Evolutionary conservation across 2,888 invertebrate species (phyloP), one percentile per base, ranked within the genome.

Genomic region (Petrophora chlorosata): DNA sequence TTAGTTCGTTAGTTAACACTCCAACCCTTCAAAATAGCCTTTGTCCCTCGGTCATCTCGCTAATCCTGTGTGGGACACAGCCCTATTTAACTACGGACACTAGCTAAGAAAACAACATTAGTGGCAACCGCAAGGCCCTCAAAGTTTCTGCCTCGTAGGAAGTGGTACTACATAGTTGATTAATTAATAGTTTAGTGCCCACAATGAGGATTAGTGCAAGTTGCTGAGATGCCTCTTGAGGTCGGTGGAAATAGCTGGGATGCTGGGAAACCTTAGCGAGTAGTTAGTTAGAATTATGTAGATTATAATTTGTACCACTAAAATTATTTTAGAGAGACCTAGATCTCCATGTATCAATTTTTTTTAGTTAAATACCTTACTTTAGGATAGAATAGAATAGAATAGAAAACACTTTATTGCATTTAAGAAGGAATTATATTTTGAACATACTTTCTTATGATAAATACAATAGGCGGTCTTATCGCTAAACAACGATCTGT

Each of bases 51-150:
- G 52, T 52, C 40, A 49, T 42, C 46, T 55, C 64, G 66, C 63
- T 76, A 74, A 74, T 73, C 43, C 29, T 33, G 29, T 44, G 43
- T 39, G 49, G 49, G 49, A 50, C 70, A 64, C 54, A 62, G 69
- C 65, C 74, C 67, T 62, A 72, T 79, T 79, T 76, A 81, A 79
- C 79, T 76, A 79, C 74, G 72, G 73, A 65, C n/a, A n/a, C n/a
- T n/a, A n/a, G n/a, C 73, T 73, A 69, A 74, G 79, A 80, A 82
- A 82, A 79, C 77, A 82, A 76, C 77, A 82, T 82, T 78, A 80
- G 68, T 66, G 65, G 61, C 55, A 57, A 63, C 81, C 80, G 66
- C 80, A 80, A 73, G 74, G 70, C 74, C 70, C 65, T 64, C 52
- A 67, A 77, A 76, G 67, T 79, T 73, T 59, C 58, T 40, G 54